Base-by-base conservation (phyloP, 2,113 vertebrate species). In the Ochotona princeps region DNA sequence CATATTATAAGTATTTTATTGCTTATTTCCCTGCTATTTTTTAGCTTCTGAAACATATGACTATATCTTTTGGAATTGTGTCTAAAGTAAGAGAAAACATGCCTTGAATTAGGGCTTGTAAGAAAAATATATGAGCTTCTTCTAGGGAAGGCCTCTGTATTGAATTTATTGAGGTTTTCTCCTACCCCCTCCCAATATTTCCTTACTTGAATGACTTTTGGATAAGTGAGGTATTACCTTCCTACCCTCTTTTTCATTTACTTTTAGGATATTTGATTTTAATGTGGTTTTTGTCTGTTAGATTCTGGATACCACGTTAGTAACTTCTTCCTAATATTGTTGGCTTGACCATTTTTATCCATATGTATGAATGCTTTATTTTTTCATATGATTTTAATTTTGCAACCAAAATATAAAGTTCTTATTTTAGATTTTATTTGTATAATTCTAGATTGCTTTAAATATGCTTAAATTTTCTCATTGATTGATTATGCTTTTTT, bases 161-260 rank as follows among this genome's bases (percentile, higher is more conserved):
- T 93, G 54, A 54, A 38, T 66, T 2, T 7, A 18, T 69, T 49
- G 61, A 93, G 72, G 67, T 80, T 81, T 72, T 18, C 70, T 23
- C 5, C 6, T n/a, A 0, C 30, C 20, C 6, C 6, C 28, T 49
- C 8, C 1, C 23, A 6, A 51, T 86, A 20, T 28, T 93, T 94
- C 15, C 69, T 87, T 94, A 76, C 85, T 95, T 83, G 94, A 49
- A 89, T 93, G 44, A 35, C 28, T 94, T 88, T 95, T 90, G 78
- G 92, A 87, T 95, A 96, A 95, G 73, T 93, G 67, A 97, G 86
- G 54, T 93, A 74, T 96, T 96, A 87, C 69, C 60, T 86, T 70
- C 35, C 79, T 90, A 47, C 26, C 23, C 21, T 92, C 49, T 21
- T 86, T 26, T 30, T 73, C 47, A n/a, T 91, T 32, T 2, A 69